These are phyloP conservation scores for Eleginops maclovinus DNA, from an alignment of 2,113 vertebrate genomes.

Conservation along the genomic window DNA sequence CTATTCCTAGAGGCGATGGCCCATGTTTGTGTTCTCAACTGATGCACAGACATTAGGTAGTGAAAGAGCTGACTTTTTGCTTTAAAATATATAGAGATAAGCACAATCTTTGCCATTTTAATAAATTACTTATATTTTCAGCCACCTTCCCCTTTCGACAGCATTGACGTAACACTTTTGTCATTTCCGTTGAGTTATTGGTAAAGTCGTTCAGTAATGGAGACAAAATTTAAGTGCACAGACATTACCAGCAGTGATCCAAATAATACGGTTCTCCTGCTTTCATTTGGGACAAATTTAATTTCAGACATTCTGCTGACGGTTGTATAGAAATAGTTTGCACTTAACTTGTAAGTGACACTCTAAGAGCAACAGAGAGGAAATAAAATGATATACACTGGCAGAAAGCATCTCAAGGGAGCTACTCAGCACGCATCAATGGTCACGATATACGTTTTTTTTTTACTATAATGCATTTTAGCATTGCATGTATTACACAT, in stretches of 20 bases:
- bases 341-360: slow-evolving; percentile 61
- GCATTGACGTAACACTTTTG: neutral
- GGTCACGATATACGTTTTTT: slow-evolving; percentile 24
- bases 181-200: slow-evolving; percentile 35
- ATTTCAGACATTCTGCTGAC: slow-evolving; percentile 50
- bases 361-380: slow-evolving; percentile 51
- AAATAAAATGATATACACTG: slow-evolving; percentile 45
- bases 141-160: slow-evolving; percentile 7
- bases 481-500: neutral
- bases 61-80: slow-evolving; percentile 14
- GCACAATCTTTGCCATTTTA: slow-evolving; percentile 23
- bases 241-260: slow-evolving; percentile 55
- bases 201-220: slow-evolving; percentile 49
- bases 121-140: slow-evolving; percentile 44
- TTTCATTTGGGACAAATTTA: slow-evolving; percentile 55
- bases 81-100: neutral
- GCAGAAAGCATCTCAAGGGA: slow-evolving; percentile 46
- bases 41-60: slow-evolving; percentile 43
- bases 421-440: slow-evolving; percentile 35
- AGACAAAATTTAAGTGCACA: slow-evolving; percentile 42
- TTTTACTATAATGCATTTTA: slow-evolving; percentile 35
- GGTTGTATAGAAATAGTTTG: slow-evolving; percentile 51
- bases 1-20: slow-evolving; percentile 51
- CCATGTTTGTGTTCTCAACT: slow-evolving; percentile 57
- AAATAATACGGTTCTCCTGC: slow-evolving; percentile 57